Evolutionary conservation across 2,113 vertebrate species (phyloP).

Genomic region (Ceyx melanurus): DNA sequence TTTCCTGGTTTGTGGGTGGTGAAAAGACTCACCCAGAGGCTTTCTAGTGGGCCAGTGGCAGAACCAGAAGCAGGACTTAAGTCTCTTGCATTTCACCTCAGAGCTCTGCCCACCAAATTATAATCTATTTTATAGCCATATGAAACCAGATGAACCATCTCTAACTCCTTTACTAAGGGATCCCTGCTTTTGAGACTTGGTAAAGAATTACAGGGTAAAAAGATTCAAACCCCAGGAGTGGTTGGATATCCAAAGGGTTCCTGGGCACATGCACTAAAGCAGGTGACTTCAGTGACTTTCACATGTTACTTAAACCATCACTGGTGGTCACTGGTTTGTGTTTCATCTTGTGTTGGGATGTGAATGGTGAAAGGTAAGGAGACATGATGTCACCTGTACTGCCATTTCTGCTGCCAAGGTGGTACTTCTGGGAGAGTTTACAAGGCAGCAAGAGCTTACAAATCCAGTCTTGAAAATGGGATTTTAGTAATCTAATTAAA

Average conservation of each 20-base stretch:
- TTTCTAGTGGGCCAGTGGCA: neutral
- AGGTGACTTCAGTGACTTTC: neutral
- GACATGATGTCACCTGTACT: neutral
- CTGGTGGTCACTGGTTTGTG: neutral
- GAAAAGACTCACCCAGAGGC: neutral
- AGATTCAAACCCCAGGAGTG: neutral
- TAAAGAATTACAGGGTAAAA: neutral
- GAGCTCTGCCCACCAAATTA: neutral
- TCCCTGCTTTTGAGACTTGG: neutral
- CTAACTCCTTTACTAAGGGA: neutral
- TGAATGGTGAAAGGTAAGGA: neutral
- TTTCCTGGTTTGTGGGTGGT: neutral
- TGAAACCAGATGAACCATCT: neutral
- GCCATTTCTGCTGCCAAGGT: neutral
- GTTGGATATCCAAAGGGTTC: neutral
- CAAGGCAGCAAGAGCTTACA: neutral
- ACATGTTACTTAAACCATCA: neutral
- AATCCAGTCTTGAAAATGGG: neutral
- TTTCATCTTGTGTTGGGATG: neutral
- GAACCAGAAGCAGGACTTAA: neutral
- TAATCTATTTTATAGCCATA: neutral
- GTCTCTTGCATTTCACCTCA: neutral
- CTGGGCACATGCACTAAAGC: neutral
- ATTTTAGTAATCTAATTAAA: neutral
- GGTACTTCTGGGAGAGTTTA: neutral